A percentile compares a stretch with the other conserved stretches of the same genome.
Conservation (phyloP, 2,797 vertebrate species). For the Cyprinodon diabolis region DNA sequence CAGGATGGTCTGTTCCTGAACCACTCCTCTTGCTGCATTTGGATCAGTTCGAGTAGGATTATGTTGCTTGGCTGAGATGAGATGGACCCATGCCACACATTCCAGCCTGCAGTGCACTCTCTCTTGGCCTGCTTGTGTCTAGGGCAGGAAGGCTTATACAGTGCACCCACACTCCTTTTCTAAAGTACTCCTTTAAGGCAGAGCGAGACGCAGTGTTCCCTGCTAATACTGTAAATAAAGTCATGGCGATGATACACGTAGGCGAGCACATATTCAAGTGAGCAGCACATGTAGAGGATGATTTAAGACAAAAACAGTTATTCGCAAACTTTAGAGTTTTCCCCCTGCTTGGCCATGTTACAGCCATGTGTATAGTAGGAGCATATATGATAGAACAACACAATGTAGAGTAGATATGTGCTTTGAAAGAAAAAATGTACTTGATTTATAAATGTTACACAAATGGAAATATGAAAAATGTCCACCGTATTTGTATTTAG, state of each 20-base stretch:
- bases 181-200: neutral
- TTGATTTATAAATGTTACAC: too few species aligned
- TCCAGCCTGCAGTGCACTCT: slow-evolving; percentile 44
- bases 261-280: slow-evolving; percentile 14
- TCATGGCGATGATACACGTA: neutral
- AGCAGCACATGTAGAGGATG: slow-evolving; percentile 14
- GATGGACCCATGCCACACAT: slow-evolving; percentile 61
- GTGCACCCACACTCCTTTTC: slow-evolving; percentile 18
- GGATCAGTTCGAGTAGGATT: slow-evolving; percentile 38
- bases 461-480: too few species aligned
- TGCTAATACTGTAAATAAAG: slow-evolving; percentile 41
- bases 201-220: slow-evolving; percentile 1
- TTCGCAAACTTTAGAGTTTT: too few species aligned
- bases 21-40: slow-evolving; percentile 22
- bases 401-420: too few species aligned
- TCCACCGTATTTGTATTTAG: too few species aligned
- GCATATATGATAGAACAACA: too few species aligned
- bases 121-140: slow-evolving; percentile 60
- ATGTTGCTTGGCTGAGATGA: slow-evolving; percentile 50
- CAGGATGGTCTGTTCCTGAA: slow-evolving; percentile 23
- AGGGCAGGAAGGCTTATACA: slow-evolving; percentile 2
- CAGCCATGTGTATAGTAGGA: too few species aligned
- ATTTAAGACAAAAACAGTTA: slow-evolving; percentile 7
- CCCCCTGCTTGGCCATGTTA: too few species aligned
- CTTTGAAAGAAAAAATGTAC: too few species aligned